Evolutionary conservation across 2,797 vertebrate genomes (phyloP), one percentile per base, ranked within the genome.

Genomic region (Hyperoplus lanceolatus): DNA sequence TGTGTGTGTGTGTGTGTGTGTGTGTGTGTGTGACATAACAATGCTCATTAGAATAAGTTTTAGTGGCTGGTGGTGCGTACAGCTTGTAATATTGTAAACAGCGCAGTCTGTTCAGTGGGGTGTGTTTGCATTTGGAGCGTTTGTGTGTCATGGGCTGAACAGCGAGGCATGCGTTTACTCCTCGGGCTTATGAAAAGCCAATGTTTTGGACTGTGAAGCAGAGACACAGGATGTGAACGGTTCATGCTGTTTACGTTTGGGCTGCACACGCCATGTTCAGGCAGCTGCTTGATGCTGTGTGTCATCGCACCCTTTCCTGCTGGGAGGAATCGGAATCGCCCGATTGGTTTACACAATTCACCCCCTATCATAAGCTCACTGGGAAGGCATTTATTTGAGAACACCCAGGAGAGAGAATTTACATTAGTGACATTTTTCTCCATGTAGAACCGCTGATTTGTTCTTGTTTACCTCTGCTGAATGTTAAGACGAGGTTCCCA

Each of bases 151-250:
- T 0, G 10, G 46, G 60, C 88, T 83, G 90, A 92, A 92, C 86
- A 92, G 63, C 64, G 74, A 60, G 76, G 15, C 21, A 16, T 64
- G 38, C 92, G 92, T 94, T 93, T 90, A 91, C 80, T 68, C 62
- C 53, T 56, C 12, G 0, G 48, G 61, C 70, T 80, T 41, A 3
- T 66, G 51, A 83, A 81, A 87, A 76, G 79, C 66, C 38, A 56
- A 8, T 3, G 78, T 60, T 81, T 80, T 81, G 83, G 61, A 75
- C 54, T 62, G 13, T 59, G 8, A 14, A 79, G 79, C 21, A 41
- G 62, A 77, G 75, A 78, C 60, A 80, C 83, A 90, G 89, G 88
- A 87, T 89, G 81, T 86, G 74, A 79, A 43, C 50, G 75, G 75
- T 29, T 3, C 46, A 39, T 36, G 53, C 53, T 92, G 87, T 91